Evolutionary conservation across 2,888 invertebrate genomes (phyloP).

Genomic region (Tenthredo scrophulariae): DNA sequence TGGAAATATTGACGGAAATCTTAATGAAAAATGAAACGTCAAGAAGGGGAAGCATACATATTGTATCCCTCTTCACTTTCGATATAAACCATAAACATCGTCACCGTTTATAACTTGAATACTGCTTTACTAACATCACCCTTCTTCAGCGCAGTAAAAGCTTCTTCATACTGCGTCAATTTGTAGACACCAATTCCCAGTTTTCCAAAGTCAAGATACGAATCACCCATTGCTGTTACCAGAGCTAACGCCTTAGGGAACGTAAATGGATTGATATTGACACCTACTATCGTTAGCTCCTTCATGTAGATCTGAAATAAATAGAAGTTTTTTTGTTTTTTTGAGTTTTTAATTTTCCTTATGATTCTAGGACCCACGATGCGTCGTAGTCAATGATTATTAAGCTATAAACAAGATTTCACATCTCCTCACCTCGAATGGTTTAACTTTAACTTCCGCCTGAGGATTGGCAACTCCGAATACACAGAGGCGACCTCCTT

Average conservation of each 20-base stretch:
- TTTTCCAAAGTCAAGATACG: constrained; percentile 82
- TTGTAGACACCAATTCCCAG: constrained; percentile 82
- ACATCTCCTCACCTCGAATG: constrained; percentile 67
- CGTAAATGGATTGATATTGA: constrained; percentile 85
- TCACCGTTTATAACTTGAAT: constrained; percentile 77
- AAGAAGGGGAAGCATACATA: background rate
- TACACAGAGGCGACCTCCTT: constrained; percentile 84
- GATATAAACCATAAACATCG: background rate
- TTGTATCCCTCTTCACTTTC: background rate
- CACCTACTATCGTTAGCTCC: constrained; percentile 83
- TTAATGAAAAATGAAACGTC: background rate
- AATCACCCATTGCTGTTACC: constrained; percentile 83
- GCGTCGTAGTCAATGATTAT: background rate
- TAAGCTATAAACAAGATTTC: background rate
- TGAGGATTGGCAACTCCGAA: constrained; percentile 85
- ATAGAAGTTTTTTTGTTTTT: constrained; percentile 58
- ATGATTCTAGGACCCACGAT: background rate
- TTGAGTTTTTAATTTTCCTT: constrained; percentile 46
- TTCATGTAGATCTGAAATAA: constrained; percentile 82
- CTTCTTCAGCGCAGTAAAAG: constrained; percentile 80
- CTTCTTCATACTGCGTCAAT: constrained; percentile 80
- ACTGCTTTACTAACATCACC: constrained; percentile 83
- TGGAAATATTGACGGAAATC: background rate
- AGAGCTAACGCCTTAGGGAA: constrained; percentile 84
- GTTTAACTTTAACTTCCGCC: constrained; percentile 76